A percentile compares a stretch with the other conserved stretches of the same genome.
These are phyloP conservation scores for Lophotriccus pileatus DNA, from an alignment of 2,797 vertebrate species.

Conservation along the genomic window DNA sequence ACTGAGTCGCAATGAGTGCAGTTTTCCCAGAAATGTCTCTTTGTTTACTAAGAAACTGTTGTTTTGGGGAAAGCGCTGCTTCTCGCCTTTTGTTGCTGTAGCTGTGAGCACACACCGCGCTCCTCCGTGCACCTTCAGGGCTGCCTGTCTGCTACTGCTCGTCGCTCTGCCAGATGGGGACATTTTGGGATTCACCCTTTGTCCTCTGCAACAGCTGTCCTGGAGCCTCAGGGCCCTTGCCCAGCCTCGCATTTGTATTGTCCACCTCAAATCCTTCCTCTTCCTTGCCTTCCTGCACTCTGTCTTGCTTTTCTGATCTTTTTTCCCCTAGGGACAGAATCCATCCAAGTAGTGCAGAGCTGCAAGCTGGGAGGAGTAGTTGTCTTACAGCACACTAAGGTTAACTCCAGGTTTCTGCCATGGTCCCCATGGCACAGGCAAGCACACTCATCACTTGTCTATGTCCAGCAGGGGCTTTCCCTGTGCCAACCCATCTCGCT, in stretches of 20 bases:
- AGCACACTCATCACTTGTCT: not conserved
- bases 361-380: not conserved
- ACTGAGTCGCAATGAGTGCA: not conserved
- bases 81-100: not conserved
- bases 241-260: accelerated
- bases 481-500: not conserved
- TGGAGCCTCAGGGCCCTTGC: not conserved
- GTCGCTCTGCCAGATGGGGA: not conserved
- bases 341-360: not conserved
- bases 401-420: not conserved
- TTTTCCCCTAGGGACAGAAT: not conserved
- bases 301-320: not conserved
- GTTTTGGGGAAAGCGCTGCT: not conserved
- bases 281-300: accelerated
- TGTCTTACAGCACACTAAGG: not conserved
- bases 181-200: not conserved
- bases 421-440: accelerated
- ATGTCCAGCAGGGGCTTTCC: not conserved
- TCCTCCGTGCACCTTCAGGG: not conserved
- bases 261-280: not conserved
- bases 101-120: not conserved
- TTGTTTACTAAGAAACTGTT: not conserved
- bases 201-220: not conserved
- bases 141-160: not conserved
- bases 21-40: not conserved